Conservation (phyloP, 2,888 invertebrate genomes). For the Anticlea derivata region DNA sequence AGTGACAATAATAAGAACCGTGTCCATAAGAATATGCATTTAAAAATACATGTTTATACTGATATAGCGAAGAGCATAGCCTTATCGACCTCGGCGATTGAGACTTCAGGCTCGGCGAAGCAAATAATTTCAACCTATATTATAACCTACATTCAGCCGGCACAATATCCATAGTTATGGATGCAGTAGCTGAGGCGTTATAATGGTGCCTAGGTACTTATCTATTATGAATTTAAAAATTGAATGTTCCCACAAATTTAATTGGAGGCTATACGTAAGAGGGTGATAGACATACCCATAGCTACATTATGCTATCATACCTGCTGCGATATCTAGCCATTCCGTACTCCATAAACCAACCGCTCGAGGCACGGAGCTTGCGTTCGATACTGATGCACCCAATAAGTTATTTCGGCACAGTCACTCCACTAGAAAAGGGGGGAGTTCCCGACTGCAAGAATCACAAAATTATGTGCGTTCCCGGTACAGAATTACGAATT, state of each 20-base stretch:
- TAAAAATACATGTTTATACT: too few relatives aligned
- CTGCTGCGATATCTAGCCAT: conserved; percentile 71
- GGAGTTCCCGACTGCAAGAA: neutral
- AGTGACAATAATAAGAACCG: too few relatives aligned
- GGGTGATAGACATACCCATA: too few relatives aligned
- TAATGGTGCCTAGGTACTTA: too few relatives aligned
- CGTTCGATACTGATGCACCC: conserved; percentile 40
- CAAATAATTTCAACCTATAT: too few relatives aligned
- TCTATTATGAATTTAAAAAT: too few relatives aligned
- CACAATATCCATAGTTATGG: too few relatives aligned
- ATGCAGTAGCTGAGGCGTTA: too few relatives aligned
- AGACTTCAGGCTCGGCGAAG: too few relatives aligned
- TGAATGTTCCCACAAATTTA: too few relatives aligned
- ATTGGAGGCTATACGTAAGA: too few relatives aligned
- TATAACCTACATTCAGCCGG: neutral
- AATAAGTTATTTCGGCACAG: conserved; percentile 12
- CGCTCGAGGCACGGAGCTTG: conserved; percentile 47
- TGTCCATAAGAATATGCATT: too few relatives aligned
- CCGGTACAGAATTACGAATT: conserved; percentile 6
- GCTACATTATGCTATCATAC: conserved; percentile 30
- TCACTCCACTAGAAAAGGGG: conserved; percentile 1
- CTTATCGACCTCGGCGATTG: conserved; percentile 3
- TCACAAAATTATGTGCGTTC: conserved; percentile 16
- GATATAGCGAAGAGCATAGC: neutral
- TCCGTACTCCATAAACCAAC: conserved; percentile 53